phyloP scores from a whole-genome alignment of 2,113 vertebrate species.

The Mungos mungo region DNA sequence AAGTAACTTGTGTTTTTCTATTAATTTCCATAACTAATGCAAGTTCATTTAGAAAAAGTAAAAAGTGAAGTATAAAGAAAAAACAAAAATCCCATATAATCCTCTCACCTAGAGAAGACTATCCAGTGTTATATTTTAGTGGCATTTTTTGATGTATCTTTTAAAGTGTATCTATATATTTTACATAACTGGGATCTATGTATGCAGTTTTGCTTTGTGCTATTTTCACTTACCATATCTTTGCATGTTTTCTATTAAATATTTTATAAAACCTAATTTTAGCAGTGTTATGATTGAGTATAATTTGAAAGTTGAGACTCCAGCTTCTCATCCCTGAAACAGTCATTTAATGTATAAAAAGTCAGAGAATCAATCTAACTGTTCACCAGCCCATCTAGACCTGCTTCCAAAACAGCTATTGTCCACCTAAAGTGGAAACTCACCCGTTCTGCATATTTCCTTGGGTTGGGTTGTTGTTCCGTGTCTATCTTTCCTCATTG shows the following conservation, averaged over 20 bases:
- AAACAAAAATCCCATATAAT: background rate
- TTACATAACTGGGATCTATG: background rate
- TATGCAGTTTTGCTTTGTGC: background rate
- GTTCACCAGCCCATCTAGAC: background rate
- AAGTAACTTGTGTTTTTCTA: conserved; percentile 38
- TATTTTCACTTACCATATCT: background rate
- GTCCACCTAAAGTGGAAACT: conserved; percentile 65
- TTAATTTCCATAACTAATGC: background rate
- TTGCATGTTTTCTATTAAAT: background rate
- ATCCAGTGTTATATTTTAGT: background rate
- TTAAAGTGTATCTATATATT: background rate
- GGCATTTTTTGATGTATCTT: conserved; percentile 24
- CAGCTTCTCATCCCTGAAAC: background rate
- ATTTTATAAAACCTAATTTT: background rate
- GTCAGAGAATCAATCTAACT: background rate
- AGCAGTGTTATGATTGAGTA: background rate
- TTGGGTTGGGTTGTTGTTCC: conserved; percentile 26
- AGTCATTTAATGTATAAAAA: background rate
- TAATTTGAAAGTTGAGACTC: conserved; percentile 32
- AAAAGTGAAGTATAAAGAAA: background rate
- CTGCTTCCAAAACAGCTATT: conserved; percentile 57
- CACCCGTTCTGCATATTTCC: conserved; percentile 31
- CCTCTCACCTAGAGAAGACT: conserved; percentile 14
- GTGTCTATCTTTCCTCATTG: conserved; percentile 45
- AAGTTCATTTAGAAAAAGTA: conserved; percentile 30